Conservation (phyloP, 2,797 vertebrate genomes). For the Holocentrus rufus region DNA sequence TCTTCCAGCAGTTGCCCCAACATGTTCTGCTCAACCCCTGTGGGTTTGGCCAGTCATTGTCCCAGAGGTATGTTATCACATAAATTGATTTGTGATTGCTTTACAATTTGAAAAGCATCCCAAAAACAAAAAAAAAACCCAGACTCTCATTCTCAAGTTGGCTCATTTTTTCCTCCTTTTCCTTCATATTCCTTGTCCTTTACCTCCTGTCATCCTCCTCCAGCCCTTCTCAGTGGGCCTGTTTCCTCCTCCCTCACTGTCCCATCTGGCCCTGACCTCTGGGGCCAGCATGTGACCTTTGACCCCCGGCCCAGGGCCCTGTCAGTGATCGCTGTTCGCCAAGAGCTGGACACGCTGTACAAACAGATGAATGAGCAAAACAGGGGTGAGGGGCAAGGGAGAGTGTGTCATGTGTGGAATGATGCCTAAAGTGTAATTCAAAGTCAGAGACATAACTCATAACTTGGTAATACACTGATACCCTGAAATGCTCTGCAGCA, state of each 20-base stretch:
- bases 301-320: constrained; percentile 72
- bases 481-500: not conserved
- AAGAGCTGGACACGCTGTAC: constrained; percentile 89
- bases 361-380: constrained; percentile 88
- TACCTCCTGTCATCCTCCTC: constrained; percentile 68
- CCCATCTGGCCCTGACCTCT: constrained; percentile 72
- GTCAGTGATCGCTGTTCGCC: constrained; percentile 84
- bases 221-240: constrained; percentile 83
- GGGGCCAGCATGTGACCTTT: constrained; percentile 72
- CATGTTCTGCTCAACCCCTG: constrained; percentile 72
- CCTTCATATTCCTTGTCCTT: constrained; percentile 44
- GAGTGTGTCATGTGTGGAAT: constrained; percentile 4
- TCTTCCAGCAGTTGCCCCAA: constrained; percentile 79
- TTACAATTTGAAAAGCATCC: constrained; percentile 18
- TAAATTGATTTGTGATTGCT: not conserved
- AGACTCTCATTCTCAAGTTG: constrained; percentile 6
- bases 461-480: not conserved
- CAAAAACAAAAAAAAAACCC: not conserved
- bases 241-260: constrained; percentile 72
- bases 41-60: constrained; percentile 51
- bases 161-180: constrained; percentile 25
- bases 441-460: constrained; percentile 8
- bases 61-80: constrained; percentile 69
- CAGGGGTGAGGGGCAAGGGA: constrained; percentile 70
- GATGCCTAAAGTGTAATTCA: not conserved